phyloP scores from a whole-genome alignment of 2,113 vertebrate genomes.

The Crotalus horridus region DNA sequence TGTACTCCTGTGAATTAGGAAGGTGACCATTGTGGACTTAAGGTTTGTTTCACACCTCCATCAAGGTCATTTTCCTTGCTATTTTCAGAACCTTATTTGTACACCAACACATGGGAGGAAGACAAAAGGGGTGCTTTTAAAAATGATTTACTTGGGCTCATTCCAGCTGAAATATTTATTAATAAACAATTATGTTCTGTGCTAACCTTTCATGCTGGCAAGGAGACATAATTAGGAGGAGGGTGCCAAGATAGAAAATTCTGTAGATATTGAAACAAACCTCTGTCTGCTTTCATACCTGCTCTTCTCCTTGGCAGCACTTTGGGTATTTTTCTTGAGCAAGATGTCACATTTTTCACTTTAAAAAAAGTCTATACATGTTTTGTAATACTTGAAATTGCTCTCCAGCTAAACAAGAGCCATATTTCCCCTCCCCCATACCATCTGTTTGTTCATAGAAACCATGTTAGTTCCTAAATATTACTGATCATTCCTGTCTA shows the following conservation, averaged over 20 bases:
- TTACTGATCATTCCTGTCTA: neutral
- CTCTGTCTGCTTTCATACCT: neutral
- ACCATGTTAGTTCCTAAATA: neutral
- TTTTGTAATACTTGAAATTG: neutral
- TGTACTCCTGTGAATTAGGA: neutral
- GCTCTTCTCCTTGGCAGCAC: neutral
- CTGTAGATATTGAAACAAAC: neutral
- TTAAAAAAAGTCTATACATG: neutral
- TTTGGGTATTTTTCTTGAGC: neutral
- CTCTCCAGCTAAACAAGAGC: neutral
- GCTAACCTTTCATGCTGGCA: neutral
- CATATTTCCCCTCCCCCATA: neutral
- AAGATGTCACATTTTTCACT: neutral
- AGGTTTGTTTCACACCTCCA: neutral
- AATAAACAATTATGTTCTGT: neutral
- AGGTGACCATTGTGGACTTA: neutral
- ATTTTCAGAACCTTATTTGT: neutral
- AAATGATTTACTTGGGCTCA: neutral
- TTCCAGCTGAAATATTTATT: neutral
- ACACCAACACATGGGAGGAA: neutral
- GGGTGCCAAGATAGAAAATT: neutral
- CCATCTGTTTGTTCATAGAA: neutral
- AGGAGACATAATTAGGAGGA: neutral
- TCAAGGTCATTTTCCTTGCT: neutral
- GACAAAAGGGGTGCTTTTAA: neutral